Percentiles rank a stretch among this genome's conserved stretches.
These are phyloP conservation scores for Microtus californicus DNA, from an alignment of 2,797 vertebrate species.

Conservation along the genomic window DNA sequence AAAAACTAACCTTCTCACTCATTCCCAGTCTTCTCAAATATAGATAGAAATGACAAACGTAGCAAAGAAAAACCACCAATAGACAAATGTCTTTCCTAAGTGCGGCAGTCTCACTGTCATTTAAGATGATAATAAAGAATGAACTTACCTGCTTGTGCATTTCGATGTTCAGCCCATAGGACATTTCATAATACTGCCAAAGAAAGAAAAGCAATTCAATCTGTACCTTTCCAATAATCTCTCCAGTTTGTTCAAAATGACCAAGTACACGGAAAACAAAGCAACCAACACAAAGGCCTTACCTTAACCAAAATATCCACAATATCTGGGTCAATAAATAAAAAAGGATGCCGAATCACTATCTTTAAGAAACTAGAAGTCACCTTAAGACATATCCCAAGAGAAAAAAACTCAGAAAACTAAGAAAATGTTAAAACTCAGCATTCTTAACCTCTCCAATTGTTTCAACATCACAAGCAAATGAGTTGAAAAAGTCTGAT, in stretches of 20 bases:
- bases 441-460: not conserved
- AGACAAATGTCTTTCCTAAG: slow-evolving; percentile 57
- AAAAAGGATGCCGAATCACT: not conserved
- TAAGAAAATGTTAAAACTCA: slow-evolving; percentile 60
- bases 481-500: slow-evolving; percentile 46
- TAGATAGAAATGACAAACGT: not conserved
- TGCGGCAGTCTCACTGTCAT: not conserved
- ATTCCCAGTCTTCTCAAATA: slow-evolving; percentile 47
- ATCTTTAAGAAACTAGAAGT: slow-evolving; percentile 40
- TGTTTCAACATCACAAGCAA: not conserved
- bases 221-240: slow-evolving; percentile 61
- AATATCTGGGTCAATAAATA: not conserved
- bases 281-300: slow-evolving; percentile 53
- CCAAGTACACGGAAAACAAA: slow-evolving; percentile 44
- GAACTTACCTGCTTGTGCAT: slow-evolving; percentile 97
- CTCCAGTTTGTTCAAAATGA: slow-evolving; percentile 67
- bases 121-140: slow-evolving; percentile 74
- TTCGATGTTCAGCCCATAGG: slow-evolving; percentile 98
- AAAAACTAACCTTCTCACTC: slow-evolving; percentile 17
- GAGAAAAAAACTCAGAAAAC: slow-evolving; percentile 62
- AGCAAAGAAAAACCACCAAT: slow-evolving; percentile 61
- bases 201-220: slow-evolving; percentile 83
- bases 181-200: slow-evolving; percentile 97
- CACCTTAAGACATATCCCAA: slow-evolving; percentile 13
- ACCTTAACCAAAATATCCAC: slow-evolving; percentile 22